Percentiles rank a stretch among this genome's conserved stretches.
Conservation (phyloP, 2,797 vertebrate species). For the Clarias pachynema region DNA sequence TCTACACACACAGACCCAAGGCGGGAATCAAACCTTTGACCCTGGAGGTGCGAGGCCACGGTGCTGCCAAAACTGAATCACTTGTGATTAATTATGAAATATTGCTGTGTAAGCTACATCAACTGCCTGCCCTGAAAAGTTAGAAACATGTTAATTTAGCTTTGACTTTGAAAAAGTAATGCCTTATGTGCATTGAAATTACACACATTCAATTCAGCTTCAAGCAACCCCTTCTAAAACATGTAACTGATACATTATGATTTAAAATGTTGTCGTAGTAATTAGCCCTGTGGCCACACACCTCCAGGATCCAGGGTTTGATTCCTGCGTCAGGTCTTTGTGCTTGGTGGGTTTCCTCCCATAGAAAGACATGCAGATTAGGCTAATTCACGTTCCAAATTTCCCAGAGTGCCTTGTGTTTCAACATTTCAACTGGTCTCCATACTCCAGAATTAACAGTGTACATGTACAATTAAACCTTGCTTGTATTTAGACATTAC, state of each 20-base stretch:
- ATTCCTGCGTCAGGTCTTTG: too few relatives aligned
- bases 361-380: too few relatives aligned
- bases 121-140: neutral
- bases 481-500: neutral
- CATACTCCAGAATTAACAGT: neutral
- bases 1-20: too few relatives aligned
- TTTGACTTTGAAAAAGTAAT: neutral
- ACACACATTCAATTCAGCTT: neutral
- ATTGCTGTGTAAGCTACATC: neutral
- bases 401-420: too few relatives aligned
- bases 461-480: neutral
- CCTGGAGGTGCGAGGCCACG: too few relatives aligned
- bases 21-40: too few relatives aligned
- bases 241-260: neutral
- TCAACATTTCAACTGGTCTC: neutral
- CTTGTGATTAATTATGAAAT: neutral
- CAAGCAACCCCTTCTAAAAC: neutral
- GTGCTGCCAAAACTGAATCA: neutral
- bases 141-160: neutral
- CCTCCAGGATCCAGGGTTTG: too few relatives aligned
- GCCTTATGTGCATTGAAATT: neutral
- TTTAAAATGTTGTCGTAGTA: neutral
- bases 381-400: too few relatives aligned
- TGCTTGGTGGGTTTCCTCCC: too few relatives aligned
- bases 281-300: too few relatives aligned